These are phyloP conservation scores for Trachymyrmex septentrionalis DNA, from an alignment of 1,140 invertebrate genomes.

Conservation along the genomic window DNA sequence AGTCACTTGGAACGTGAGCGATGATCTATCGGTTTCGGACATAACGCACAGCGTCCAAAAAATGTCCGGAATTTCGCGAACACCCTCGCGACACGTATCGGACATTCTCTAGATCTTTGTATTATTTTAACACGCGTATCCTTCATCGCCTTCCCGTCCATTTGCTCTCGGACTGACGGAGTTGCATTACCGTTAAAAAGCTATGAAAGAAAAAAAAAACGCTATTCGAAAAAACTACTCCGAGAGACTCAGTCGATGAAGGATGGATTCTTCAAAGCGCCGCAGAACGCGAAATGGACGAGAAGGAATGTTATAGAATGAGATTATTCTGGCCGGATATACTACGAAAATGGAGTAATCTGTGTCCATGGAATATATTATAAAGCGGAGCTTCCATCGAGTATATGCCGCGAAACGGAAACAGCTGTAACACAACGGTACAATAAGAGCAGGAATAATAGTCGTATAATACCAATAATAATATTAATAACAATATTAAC, in stretches of 20 bases:
- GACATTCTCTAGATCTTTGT: not conserved
- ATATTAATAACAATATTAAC: slow-evolving; percentile 66
- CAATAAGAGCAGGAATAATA: slow-evolving; percentile 56
- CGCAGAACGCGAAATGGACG: slow-evolving; percentile 22
- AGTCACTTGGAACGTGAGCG: slow-evolving; percentile 81
- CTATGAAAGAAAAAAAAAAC: not conserved
- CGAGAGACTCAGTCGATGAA: slow-evolving; percentile 14
- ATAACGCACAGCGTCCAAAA: slow-evolving; percentile 24
- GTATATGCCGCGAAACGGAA: slow-evolving; percentile 40
- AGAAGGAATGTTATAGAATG: not conserved
- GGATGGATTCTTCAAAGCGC: not conserved
- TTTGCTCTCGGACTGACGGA: not conserved
- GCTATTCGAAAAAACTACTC: not conserved
- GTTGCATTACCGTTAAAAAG: slow-evolving; percentile 23
- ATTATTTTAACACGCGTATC: not conserved
- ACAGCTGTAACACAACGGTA: slow-evolving; percentile 21
- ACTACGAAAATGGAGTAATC: slow-evolving; percentile 3
- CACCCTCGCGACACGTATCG: too few species aligned
- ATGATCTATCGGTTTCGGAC: slow-evolving; percentile 69
- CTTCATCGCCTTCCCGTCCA: not conserved
- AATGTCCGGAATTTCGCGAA: not conserved
- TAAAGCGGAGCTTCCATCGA: slow-evolving; percentile 16
- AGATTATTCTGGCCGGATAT: slow-evolving; percentile 21
- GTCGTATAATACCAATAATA: slow-evolving; percentile 58
- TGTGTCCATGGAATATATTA: slow-evolving; percentile 36